Evolutionary conservation across 1,140 invertebrate genomes (phyloP), one percentile per base, ranked within the genome.

Genomic region (Sarcophaga peregrina): DNA sequence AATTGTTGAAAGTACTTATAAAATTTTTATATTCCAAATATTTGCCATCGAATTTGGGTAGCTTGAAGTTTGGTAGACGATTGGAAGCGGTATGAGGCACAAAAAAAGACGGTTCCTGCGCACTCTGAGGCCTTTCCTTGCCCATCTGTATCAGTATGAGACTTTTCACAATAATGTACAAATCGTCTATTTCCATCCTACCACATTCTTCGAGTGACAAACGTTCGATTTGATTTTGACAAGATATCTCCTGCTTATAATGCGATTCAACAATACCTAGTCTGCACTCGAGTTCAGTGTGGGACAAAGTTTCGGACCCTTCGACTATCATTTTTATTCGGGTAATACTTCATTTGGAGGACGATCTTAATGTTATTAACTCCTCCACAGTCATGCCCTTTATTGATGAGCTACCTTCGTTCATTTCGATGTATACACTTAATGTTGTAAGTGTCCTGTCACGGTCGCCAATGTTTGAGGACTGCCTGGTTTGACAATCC

Each of bases 1-100:
- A 47, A 25, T 68, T 76, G 5, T 76, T 82, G 25, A 84, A 84
- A 17, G 72, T 58, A 5, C 20, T 45, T 3, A 82, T 82, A 62
- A 82, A 82, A 52, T 82, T 72, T 62, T 82, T 84, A 20, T 80
- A 82, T 45, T 84, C 75, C 10, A 62, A 11, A 80, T 82, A 84
- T 73, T 82, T 84, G 0, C 83, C 75, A 52, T 68, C 45, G 80
- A 84, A 82, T 13, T 25, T 25, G 8, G 83, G 81, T 17, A 84
- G 25, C 50, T 84, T 82, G 0, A 82, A 13, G 48, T 68, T 62
- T 58, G 80, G 68, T 54, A 80, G 45, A 15, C 58, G 5, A 58
- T 50, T 54, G 15, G 6, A n/a, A 13, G 58, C 17, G 9, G 11
- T 46, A 0, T 58, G 25, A 54, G 25, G 17, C 8, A 47, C 46